Conservation (phyloP, 2,797 vertebrate species). For the Rhinatrema bivittatum region DNA sequence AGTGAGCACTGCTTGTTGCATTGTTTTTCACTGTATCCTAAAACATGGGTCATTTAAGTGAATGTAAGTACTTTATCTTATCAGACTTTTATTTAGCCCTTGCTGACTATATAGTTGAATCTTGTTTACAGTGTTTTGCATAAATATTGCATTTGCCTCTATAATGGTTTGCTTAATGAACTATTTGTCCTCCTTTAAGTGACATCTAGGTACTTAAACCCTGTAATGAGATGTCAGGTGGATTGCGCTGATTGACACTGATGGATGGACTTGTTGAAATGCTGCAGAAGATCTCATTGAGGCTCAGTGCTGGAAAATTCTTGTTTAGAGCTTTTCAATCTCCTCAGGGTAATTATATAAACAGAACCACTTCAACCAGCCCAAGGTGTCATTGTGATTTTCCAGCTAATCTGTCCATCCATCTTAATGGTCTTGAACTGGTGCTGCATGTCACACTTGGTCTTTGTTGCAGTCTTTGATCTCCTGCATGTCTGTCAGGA, state of each 20-base stretch:
- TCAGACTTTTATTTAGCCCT: constrained; percentile 24
- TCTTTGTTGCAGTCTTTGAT: constrained; percentile 85
- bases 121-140: constrained; percentile 17
- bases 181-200: constrained; percentile 21
- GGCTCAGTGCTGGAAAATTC: constrained; percentile 26
- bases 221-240: constrained; percentile 40
- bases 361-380: constrained; percentile 65
- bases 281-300: constrained; percentile 18
- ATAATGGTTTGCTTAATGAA: constrained; percentile 22
- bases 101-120: constrained; percentile 7
- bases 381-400: constrained; percentile 62
- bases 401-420: constrained; percentile 63
- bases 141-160: constrained; percentile 19
- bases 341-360: constrained; percentile 71
- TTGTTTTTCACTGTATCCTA: constrained; percentile 15
- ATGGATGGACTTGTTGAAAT: constrained; percentile 44
- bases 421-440: constrained; percentile 56
- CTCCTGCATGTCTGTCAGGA: constrained; percentile 62
- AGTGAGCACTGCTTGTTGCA: constrained; percentile 8
- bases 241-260: constrained; percentile 39
- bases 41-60: not conserved
- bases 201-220: constrained; percentile 29
- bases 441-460: constrained; percentile 58
- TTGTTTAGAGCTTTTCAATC: constrained; percentile 38
- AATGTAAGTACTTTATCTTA: constrained; percentile 18